Conservation (phyloP, 2,797 vertebrate species). For the Parotocinclus haroldoi region DNA sequence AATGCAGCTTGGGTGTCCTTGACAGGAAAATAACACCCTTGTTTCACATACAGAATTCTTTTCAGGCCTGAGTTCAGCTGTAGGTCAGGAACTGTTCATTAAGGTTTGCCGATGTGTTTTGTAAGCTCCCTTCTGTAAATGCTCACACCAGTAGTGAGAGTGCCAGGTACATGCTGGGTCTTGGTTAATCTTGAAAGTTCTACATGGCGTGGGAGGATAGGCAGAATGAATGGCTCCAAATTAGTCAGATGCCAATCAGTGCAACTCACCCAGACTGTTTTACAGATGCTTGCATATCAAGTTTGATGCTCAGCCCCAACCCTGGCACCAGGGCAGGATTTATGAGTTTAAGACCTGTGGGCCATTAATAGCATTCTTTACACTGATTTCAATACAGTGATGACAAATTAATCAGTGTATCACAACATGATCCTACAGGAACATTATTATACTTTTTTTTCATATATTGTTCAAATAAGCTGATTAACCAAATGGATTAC, state of each 20-base stretch:
- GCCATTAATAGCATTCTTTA: conserved; percentile 11
- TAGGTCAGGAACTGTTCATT: conserved; percentile 11
- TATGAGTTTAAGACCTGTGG: conserved; percentile 38
- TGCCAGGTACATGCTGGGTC: conserved; percentile 4
- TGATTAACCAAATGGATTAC: no score
- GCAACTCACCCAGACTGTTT: conserved; percentile 59
- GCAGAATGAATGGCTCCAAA: conserved; percentile 39
- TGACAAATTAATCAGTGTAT: conserved; percentile 41
- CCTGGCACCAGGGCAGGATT: conserved; percentile 39
- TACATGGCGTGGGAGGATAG: conserved; percentile 15
- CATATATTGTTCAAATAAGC: no score
- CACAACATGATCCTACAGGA: conserved; percentile 2
- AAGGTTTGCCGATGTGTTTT: not conserved
- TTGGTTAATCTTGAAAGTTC: not conserved
- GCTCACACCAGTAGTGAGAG: not conserved
- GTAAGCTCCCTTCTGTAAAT: not conserved
- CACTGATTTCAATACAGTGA: conserved; percentile 35
- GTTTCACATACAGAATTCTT: not conserved
- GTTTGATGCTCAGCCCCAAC: conserved; percentile 61
- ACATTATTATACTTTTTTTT: no score
- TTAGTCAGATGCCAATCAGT: conserved; percentile 70
- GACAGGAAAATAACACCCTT: conserved; percentile 6
- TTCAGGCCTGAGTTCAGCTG: conserved; percentile 8
- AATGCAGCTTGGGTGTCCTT: conserved; percentile 20
- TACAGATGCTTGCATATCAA: conserved; percentile 74